Percentiles rank a stretch among this genome's conserved stretches.
Evolutionary conservation across 2,797 vertebrate species (phyloP).

Genomic region (Hypotaenidia okinawae): DNA sequence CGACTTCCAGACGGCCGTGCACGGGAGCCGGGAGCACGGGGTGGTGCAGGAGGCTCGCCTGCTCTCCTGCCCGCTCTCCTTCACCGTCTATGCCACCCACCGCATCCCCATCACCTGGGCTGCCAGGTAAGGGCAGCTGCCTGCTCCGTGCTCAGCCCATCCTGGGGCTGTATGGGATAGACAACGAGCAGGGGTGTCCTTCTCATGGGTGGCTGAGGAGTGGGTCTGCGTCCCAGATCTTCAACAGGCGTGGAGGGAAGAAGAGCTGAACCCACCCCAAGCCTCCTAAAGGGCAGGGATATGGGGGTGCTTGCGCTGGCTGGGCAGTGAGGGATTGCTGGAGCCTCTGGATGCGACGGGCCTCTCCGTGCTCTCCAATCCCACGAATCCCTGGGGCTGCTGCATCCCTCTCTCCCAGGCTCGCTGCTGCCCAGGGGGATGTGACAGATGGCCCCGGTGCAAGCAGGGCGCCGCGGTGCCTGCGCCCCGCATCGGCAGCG

Average conservation of each 20-base stretch:
- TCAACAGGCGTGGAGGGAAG: rapidly evolving
- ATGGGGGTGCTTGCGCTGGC: rapidly evolving
- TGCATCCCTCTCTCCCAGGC: conserved; percentile 3
- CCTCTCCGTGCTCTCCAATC: background rate
- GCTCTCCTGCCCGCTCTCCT: conserved; percentile 84
- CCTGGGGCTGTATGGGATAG: rapidly evolving
- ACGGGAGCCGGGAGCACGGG: conserved; percentile 73
- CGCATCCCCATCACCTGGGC: conserved; percentile 96
- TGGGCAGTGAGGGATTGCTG: rapidly evolving
- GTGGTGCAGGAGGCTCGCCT: conserved; percentile 87
- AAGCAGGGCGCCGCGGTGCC: conserved; percentile 34
- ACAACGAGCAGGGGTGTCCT: background rate
- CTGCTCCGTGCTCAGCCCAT: background rate
- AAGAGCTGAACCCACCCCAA: background rate
- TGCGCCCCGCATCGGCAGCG: background rate
- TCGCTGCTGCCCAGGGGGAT: background rate
- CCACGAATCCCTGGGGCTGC: background rate
- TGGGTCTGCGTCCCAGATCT: rapidly evolving
- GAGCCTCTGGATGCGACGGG: background rate
- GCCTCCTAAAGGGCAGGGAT: background rate
- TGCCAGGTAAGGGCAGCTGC: conserved; percentile 81
- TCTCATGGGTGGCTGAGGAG: no score
- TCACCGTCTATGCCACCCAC: conserved; percentile 90
- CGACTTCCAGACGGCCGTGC: conserved; percentile 87
- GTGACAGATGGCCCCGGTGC: conserved; percentile 77